Percentiles rank a stretch among this genome's conserved stretches.
Evolutionary conservation across 2,888 invertebrate species (phyloP).

Genomic region (Drosophila acutilabella): DNA sequence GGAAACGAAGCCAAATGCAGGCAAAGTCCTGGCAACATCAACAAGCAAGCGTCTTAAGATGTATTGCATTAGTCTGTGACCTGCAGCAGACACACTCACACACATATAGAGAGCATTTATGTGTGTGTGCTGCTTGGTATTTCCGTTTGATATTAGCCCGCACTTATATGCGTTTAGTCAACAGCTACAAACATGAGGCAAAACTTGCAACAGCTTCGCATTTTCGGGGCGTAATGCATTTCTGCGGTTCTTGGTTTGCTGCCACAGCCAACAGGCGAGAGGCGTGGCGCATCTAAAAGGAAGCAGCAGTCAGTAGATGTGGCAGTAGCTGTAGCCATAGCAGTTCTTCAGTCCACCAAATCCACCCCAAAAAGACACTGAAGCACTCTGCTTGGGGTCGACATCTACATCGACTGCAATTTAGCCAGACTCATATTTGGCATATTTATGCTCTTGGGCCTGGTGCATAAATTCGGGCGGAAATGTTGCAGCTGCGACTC

Average conservation of each 20-base stretch:
- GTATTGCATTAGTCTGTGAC: slow-evolving; percentile 69
- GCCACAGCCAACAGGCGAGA: slow-evolving; percentile 32
- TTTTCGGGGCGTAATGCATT: slow-evolving; percentile 69
- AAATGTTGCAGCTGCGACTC: slow-evolving; percentile 31
- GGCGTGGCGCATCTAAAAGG: not conserved
- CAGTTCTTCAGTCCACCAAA: no score
- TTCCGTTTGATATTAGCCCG: slow-evolving; percentile 79
- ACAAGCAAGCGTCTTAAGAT: slow-evolving; percentile 61
- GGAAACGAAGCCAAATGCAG: slow-evolving; percentile 77
- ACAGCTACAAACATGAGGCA: slow-evolving; percentile 64
- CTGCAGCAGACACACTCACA: slow-evolving; percentile 41
- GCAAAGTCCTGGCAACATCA: slow-evolving; percentile 44
- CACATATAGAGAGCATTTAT: not conserved
- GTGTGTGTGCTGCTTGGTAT: slow-evolving; percentile 52
- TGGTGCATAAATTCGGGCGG: slow-evolving; percentile 63
- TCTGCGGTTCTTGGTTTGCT: slow-evolving; percentile 59
- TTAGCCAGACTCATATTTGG: slow-evolving; percentile 59
- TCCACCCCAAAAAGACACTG: not conserved
- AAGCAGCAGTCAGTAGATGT: not conserved
- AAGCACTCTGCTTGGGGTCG: slow-evolving; percentile 12
- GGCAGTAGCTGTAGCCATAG: not conserved
- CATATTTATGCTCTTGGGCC: slow-evolving; percentile 56
- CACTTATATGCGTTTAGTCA: slow-evolving; percentile 76
- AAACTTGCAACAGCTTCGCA: slow-evolving; percentile 53
- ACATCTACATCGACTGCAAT: slow-evolving; percentile 7